Conservation (phyloP, 1,140 invertebrate genomes). For the Bacillus rossius region DNA sequence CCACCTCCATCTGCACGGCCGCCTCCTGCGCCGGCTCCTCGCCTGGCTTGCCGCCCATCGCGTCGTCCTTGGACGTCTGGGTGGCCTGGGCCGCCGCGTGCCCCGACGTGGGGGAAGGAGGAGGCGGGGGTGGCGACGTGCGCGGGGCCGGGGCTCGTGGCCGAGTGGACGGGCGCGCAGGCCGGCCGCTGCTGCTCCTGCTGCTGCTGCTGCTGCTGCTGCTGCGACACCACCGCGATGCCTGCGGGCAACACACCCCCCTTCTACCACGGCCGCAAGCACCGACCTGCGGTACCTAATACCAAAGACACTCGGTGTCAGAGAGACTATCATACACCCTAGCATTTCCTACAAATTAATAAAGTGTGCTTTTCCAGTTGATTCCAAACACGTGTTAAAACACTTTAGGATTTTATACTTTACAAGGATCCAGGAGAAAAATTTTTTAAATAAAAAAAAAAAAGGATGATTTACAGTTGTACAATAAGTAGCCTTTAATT, state of each 20-base stretch:
- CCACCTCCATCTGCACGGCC: slow-evolving; percentile 8
- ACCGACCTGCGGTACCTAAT: too few species aligned
- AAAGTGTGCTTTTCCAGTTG: too few species aligned
- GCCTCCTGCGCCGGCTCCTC: slow-evolving; percentile 3
- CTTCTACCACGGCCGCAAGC: slow-evolving; percentile 34
- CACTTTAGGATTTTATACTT: too few species aligned
- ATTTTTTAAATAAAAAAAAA: too few species aligned
- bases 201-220: slow-evolving; percentile 41
- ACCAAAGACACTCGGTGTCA: too few species aligned
- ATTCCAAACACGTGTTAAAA: too few species aligned
- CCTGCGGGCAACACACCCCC: slow-evolving; percentile 38
- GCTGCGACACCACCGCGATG: slow-evolving; percentile 22
- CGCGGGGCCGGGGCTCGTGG: slow-evolving; percentile 31
- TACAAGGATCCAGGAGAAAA: too few species aligned
- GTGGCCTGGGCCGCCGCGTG: slow-evolving; percentile 1
- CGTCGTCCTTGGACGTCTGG: slow-evolving; percentile 13
- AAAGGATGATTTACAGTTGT: too few species aligned
- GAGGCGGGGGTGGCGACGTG: slow-evolving; percentile 41
- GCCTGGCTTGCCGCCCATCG: neutral
- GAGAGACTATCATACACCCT: too few species aligned
- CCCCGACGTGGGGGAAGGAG: neutral
- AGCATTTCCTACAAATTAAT: too few species aligned
- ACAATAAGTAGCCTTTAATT: too few species aligned
- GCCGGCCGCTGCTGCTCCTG: slow-evolving; percentile 31
- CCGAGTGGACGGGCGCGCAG: neutral